Evolutionary conservation across 2,888 invertebrate species (phyloP).

Genomic region (Scaptomyza cyrtandrae): DNA sequence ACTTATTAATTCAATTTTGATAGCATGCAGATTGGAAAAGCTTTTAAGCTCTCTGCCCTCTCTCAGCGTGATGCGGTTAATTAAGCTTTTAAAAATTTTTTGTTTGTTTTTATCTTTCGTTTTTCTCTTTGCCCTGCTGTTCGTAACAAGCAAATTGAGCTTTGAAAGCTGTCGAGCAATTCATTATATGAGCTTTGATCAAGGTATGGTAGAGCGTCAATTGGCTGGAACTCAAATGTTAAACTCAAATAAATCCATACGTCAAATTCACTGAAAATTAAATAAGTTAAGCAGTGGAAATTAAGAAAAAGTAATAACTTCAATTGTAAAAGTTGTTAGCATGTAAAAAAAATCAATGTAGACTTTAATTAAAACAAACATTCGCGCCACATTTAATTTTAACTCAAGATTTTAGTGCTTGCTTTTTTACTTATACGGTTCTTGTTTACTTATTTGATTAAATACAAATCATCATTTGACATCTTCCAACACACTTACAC

Average conservation of each 20-base stretch:
- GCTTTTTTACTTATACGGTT: too few relatives aligned
- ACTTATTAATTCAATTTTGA: slow-evolving; percentile 27
- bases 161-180: neutral
- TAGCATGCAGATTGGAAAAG: slow-evolving; percentile 33
- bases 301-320: too few relatives aligned
- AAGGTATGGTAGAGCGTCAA: neutral
- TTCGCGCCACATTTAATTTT: too few relatives aligned
- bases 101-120: neutral
- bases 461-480: neutral
- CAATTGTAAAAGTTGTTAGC: too few relatives aligned
- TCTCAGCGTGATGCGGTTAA: slow-evolving; percentile 30
- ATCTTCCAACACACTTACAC: neutral
- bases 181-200: neutral
- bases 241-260: too few relatives aligned
- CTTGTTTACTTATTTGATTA: too few relatives aligned
- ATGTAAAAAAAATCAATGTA: too few relatives aligned
- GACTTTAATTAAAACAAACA: too few relatives aligned
- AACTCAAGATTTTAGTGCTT: too few relatives aligned
- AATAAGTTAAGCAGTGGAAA: too few relatives aligned
- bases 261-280: too few relatives aligned
- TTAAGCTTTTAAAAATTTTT: slow-evolving; percentile 29
- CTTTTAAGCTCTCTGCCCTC: slow-evolving; percentile 56
- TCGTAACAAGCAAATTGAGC: slow-evolving; percentile 20
- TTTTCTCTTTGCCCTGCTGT: slow-evolving; percentile 11
- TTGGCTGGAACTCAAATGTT: neutral